Conservation (phyloP, 2,888 invertebrate genomes). For the Oscheius onirici region DNA sequence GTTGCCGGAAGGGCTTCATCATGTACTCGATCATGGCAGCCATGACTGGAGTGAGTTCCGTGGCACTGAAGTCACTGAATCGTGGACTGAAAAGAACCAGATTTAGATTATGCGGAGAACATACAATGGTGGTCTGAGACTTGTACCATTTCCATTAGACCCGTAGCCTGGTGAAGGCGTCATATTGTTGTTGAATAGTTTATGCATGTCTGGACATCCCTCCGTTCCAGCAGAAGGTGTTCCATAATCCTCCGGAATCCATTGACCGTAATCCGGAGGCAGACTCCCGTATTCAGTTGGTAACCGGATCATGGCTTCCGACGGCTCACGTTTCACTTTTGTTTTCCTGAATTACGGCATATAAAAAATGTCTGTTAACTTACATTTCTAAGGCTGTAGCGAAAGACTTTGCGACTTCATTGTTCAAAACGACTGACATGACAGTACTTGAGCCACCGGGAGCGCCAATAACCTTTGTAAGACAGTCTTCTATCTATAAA, state of each 20-base stretch:
- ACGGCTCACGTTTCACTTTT: conserved; percentile 42
- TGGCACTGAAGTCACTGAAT: conserved; percentile 36
- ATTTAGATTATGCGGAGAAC: not conserved
- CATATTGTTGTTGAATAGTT: conserved; percentile 40
- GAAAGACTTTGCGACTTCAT: conserved; percentile 25
- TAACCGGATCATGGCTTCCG: conserved; percentile 51
- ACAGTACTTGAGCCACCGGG: conserved; percentile 20
- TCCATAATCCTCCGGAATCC: conserved; percentile 56
- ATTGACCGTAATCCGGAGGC: conserved; percentile 52
- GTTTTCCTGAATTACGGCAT: conserved; percentile 33
- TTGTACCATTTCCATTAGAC: not conserved
- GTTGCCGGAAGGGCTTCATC: conserved; percentile 68
- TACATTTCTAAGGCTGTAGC: conserved; percentile 25
- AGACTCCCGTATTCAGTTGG: conserved; percentile 58
- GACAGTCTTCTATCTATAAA: conserved; percentile 19
- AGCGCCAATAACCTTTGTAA: conserved; percentile 6
- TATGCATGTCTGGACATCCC: conserved; percentile 55
- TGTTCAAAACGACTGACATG: conserved; percentile 28
- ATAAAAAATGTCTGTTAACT: not conserved
- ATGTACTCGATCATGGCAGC: conserved; percentile 70
- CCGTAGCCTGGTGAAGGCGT: not conserved
- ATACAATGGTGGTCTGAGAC: not conserved
- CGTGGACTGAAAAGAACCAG: not conserved
- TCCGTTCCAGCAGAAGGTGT: conserved; percentile 53
- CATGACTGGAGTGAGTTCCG: conserved; percentile 68